These are phyloP conservation scores for Cettia cetti DNA, from an alignment of 2,113 vertebrate genomes.

Conservation along the genomic window DNA sequence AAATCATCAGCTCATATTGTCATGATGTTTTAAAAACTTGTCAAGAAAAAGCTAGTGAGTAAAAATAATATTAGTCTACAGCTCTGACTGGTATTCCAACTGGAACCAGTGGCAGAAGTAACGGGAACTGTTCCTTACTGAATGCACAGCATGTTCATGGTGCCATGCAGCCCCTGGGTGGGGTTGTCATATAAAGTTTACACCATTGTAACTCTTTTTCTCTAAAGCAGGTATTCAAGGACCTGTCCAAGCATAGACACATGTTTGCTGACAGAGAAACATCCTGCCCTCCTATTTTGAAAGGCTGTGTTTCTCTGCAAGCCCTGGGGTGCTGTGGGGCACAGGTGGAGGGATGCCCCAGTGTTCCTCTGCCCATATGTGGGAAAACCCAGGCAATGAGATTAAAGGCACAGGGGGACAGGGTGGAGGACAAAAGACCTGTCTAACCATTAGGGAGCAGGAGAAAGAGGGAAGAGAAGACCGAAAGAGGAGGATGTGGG, in stretches of 20 bases:
- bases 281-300: background rate
- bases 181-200: background rate
- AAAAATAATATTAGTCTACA: background rate
- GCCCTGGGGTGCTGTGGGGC: background rate
- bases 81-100: background rate
- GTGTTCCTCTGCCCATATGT: accelerated
- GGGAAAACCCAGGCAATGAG: accelerated
- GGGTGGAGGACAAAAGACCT: background rate
- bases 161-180: background rate
- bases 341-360: background rate
- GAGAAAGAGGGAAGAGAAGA: background rate
- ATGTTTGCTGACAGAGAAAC: accelerated
- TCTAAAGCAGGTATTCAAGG: background rate
- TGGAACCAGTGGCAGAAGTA: background rate
- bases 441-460: background rate
- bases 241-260: background rate
- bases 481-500: background rate
- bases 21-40: accelerated
- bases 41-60: background rate
- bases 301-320: background rate
- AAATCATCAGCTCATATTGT: background rate
- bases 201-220: background rate
- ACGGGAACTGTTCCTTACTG: background rate
- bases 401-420: background rate
- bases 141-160: background rate